These are phyloP conservation scores for Antheraea mylitta DNA, from an alignment of 1,140 invertebrate genomes.

Conservation along the genomic window DNA sequence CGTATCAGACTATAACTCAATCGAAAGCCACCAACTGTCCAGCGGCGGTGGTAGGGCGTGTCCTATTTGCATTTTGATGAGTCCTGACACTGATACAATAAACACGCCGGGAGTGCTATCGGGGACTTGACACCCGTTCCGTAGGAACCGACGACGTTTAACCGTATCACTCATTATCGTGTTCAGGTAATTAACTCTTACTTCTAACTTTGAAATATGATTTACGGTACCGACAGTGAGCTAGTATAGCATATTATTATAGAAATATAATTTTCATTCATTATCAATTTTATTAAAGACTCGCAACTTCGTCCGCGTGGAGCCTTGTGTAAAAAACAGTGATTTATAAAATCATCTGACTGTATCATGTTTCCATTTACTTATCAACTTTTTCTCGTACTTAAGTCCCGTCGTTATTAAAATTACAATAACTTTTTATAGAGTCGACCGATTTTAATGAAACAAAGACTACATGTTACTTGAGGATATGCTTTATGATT, in stretches of 20 bases:
- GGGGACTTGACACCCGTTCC: conserved; percentile 29
- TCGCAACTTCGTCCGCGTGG: too few species aligned
- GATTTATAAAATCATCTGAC: too few species aligned
- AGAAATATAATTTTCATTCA: too few species aligned
- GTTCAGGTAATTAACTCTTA: conserved; percentile 53
- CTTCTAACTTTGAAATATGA: conserved; percentile 35
- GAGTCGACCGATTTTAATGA: too few species aligned
- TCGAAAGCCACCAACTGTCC: conserved; percentile 57
- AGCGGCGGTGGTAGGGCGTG: conserved; percentile 45
- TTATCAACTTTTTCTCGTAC: too few species aligned
- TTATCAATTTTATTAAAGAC: too few species aligned
- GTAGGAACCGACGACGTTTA: conserved; percentile 43
- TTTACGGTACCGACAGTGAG: background rate
- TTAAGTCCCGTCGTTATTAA: too few species aligned
- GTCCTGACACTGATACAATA: conserved; percentile 68
- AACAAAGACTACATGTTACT: too few species aligned
- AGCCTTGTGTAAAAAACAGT: too few species aligned
- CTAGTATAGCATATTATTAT: background rate
- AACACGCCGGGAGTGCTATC: conserved; percentile 47
- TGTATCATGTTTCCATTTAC: too few species aligned
- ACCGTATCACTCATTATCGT: conserved; percentile 45
- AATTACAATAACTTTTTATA: too few species aligned
- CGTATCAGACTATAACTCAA: conserved; percentile 53
- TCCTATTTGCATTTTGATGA: conserved; percentile 76
- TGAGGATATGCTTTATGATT: too few species aligned